Evolutionary conservation across 2,888 invertebrate species (phyloP), one percentile per base, ranked within the genome.

Genomic region (Apamea crenata): DNA sequence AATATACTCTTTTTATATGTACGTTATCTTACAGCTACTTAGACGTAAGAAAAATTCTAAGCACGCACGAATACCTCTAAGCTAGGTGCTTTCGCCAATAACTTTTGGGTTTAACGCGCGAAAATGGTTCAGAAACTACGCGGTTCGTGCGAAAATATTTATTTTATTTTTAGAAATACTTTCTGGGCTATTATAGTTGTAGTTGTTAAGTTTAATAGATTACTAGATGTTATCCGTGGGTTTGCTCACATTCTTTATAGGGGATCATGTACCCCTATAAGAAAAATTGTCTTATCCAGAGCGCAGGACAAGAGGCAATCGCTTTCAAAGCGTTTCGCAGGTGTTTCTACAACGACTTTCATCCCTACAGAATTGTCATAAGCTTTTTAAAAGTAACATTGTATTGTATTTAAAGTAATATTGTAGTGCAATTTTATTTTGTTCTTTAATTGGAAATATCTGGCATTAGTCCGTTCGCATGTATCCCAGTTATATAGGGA

Each of bases 11-110:
- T 67, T 77, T 61, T 61, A 71, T 70, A 74, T 47, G 47, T 29
- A 21, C 21, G 78, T 82, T n/a, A 73, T 73, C 47, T 78, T 78
- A 68, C 2, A 69, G 21, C 21, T 77, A 71, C 65, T 87, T 79
- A 59, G 16, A 50, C 40, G 53, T 76, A 71, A 71, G 68, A 59
- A 66, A 40, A 36, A 84, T 87, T 85, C 87, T 36, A 36, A 68
- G 80, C 85, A 85, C 85, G 84, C 71, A 69, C 76, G 50, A 76
- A 61, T 59, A 47, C 56, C 80, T 40, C 61, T 83, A 74, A 74
- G 76, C 73, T 82, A 40, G 73, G 61, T 32, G 44, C 72, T 47
- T 74, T 56, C 36, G n/a, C 74, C 80, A 87, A 73, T 76, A 87
- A 78, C 71, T 79, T 79, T 87, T 56, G 70, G 80, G 70, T 56